These are phyloP conservation scores for Spea hammondii DNA, from an alignment of 2,797 vertebrate species.

Conservation along the genomic window DNA sequence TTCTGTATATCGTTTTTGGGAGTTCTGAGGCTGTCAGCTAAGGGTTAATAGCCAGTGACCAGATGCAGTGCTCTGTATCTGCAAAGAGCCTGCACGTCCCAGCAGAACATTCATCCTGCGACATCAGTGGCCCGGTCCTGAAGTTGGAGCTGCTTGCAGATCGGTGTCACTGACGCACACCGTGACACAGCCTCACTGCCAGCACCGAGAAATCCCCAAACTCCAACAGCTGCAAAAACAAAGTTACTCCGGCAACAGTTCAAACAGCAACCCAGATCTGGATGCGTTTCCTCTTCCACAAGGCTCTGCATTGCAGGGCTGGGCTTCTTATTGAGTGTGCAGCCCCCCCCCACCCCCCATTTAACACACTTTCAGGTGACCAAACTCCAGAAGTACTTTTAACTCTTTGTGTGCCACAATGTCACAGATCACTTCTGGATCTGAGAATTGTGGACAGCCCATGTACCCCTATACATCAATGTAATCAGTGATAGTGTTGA, in stretches of 20 bases:
- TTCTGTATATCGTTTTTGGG: too few relatives aligned
- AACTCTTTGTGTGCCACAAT: too few relatives aligned
- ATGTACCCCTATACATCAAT: background rate
- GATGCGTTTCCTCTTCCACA: conserved; percentile 11
- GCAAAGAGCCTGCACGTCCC: background rate
- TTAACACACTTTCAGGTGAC: conserved; percentile 18
- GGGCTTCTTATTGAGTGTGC: conserved; percentile 17
- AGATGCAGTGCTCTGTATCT: too few relatives aligned
- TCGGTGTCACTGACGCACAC: conserved; percentile 8
- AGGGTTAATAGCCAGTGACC: too few relatives aligned
- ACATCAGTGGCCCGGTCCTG: conserved; percentile 7
- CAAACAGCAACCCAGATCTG: conserved; percentile 13
- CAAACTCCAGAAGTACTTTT: background rate
- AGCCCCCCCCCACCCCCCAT: conserved; percentile 12
- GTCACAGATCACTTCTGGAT: background rate
- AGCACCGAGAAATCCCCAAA: conserved; percentile 32
- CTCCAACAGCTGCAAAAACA: conserved; percentile 39
- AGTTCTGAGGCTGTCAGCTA: too few relatives aligned
- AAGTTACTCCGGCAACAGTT: conserved; percentile 48
- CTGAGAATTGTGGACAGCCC: background rate
- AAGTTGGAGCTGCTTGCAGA: background rate
- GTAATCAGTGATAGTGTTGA: background rate
- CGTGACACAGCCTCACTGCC: conserved; percentile 7
- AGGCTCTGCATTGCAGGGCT: conserved; percentile 47
- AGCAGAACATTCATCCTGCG: conserved; percentile 19